Evolutionary conservation across 2,888 invertebrate species (phyloP).

Genomic region (Tachina grossa): DNA sequence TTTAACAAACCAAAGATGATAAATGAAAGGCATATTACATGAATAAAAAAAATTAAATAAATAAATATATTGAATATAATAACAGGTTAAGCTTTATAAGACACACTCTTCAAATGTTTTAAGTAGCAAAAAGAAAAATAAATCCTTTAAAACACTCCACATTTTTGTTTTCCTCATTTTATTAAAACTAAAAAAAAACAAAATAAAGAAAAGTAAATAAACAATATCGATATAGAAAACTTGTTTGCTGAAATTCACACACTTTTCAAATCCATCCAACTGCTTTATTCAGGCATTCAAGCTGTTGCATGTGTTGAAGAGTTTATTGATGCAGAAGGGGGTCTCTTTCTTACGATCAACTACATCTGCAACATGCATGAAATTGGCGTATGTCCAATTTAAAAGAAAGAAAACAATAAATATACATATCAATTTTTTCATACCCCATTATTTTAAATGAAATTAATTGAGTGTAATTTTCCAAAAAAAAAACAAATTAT

Average conservation of each 20-base stretch:
- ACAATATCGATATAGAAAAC: slow-evolving; percentile 23
- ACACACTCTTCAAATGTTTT: not conserved
- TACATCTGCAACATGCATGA: too few relatives aligned
- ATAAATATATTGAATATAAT: not conserved
- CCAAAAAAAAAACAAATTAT: too few relatives aligned
- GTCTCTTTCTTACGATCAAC: too few relatives aligned
- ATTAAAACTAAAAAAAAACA: slow-evolving; percentile 8
- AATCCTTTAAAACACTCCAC: slow-evolving; percentile 30
- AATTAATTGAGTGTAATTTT: too few relatives aligned
- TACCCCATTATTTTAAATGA: too few relatives aligned
- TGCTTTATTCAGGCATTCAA: too few relatives aligned
- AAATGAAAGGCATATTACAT: not conserved
- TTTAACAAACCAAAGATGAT: slow-evolving; percentile 10
- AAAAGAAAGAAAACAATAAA: too few relatives aligned
- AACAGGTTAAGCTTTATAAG: slow-evolving; percentile 18
- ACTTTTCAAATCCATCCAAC: not conserved
- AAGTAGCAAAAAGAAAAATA: not conserved
- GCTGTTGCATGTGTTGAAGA: too few relatives aligned
- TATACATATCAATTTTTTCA: too few relatives aligned
- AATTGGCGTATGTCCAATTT: too few relatives aligned
- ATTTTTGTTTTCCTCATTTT: slow-evolving; percentile 66
- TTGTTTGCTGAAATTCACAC: slow-evolving; percentile 56
- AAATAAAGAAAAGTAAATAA: not conserved
- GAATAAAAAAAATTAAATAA: not conserved
- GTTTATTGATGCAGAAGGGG: too few relatives aligned